Conservation (phyloP, 2,113 vertebrate species). For the Cyphomyrus discorhynchus region DNA sequence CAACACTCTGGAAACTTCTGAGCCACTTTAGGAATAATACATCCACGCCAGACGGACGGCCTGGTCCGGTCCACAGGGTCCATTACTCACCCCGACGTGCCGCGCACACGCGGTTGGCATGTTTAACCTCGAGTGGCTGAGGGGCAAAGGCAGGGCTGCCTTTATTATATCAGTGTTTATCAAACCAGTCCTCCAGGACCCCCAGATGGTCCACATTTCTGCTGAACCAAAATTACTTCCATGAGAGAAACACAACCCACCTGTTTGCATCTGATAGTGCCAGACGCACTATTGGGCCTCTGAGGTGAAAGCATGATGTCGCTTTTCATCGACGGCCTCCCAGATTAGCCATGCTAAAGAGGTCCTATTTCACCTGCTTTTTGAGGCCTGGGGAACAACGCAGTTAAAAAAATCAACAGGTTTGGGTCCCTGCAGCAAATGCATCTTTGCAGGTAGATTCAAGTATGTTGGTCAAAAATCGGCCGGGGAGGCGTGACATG, state of each 20-base stretch:
- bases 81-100: neutral
- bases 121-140: neutral
- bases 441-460: neutral
- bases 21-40: neutral
- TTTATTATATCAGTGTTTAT: neutral
- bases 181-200: neutral
- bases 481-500: too few species aligned
- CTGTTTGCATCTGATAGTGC: neutral
- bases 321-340: neutral
- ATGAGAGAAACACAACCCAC: neutral
- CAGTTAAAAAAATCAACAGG: neutral
- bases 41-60: neutral
- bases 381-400: neutral
- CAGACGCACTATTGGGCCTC: neutral
- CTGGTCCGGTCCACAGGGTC: neutral
- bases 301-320: neutral
- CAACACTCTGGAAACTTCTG: neutral
- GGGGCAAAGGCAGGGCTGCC: neutral
- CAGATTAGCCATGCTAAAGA: neutral
- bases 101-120: neutral
- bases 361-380: neutral
- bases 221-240: neutral
- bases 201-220: neutral
- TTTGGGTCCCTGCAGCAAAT: neutral
- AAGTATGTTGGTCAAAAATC: too few species aligned